Conservation (phyloP, 2,888 invertebrate genomes). For the Apotomis capreana region DNA sequence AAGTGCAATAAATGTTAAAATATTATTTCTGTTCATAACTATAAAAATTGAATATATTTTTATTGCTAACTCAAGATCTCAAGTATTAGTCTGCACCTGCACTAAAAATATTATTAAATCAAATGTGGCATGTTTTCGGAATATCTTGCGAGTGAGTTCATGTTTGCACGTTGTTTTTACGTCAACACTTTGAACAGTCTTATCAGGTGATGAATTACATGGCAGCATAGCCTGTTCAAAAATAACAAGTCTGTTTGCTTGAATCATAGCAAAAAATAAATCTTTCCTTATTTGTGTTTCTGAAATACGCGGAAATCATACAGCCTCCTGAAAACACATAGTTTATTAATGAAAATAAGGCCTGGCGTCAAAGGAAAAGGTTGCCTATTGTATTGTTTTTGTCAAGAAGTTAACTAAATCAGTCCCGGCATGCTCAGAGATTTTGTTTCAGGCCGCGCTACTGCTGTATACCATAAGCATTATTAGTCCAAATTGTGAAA, state of each 20-base stretch:
- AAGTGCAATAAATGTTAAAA: not conserved
- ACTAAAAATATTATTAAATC: constrained; percentile 8
- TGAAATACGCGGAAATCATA: too few relatives aligned
- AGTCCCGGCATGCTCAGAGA: too few relatives aligned
- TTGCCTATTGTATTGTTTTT: too few relatives aligned
- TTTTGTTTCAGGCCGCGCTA: too few relatives aligned
- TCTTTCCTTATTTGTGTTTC: too few relatives aligned
- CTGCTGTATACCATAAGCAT: too few relatives aligned
- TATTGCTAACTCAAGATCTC: not conserved
- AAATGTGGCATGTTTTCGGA: constrained; percentile 2
- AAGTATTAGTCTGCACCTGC: not conserved
- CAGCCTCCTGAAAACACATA: too few relatives aligned
- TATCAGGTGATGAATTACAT: constrained; percentile 11
- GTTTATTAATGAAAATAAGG: too few relatives aligned
- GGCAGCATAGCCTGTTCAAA: constrained; percentile 6
- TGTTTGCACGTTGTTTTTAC: constrained; percentile 13
- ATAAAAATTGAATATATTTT: not conserved
- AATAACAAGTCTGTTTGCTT: not conserved
- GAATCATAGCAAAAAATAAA: too few relatives aligned
- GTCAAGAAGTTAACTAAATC: too few relatives aligned
- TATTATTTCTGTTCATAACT: not conserved
- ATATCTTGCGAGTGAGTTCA: constrained; percentile 16
- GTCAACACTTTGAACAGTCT: constrained; percentile 14
- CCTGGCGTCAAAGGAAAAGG: too few relatives aligned
- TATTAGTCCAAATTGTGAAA: too few relatives aligned